Evolutionary conservation across 2,888 invertebrate genomes (phyloP).

Genomic region (Pachymerium ferrugineum): DNA sequence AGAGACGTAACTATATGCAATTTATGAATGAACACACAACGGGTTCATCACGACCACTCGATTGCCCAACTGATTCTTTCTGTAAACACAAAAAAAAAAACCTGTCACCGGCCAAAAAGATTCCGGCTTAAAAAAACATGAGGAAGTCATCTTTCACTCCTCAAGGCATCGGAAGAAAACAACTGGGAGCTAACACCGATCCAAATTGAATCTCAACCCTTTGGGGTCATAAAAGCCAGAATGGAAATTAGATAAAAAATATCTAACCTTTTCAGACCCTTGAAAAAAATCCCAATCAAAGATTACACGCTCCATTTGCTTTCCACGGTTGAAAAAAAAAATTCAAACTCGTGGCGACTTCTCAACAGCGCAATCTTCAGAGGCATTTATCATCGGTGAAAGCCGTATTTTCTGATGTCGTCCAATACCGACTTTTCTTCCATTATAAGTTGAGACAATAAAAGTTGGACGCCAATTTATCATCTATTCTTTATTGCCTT

Average conservation of each 20-base stretch:
- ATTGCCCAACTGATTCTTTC: not conserved
- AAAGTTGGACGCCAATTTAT: not conserved
- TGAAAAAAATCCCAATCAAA: too few species aligned
- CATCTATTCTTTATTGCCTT: constrained; percentile 5
- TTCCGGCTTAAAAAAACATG: not conserved
- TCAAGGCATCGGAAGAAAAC: not conserved
- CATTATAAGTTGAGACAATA: not conserved
- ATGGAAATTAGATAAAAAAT: too few species aligned
- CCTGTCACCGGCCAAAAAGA: not conserved
- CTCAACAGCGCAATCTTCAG: too few species aligned
- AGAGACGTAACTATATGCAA: constrained; percentile 4
- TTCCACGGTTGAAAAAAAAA: too few species aligned
- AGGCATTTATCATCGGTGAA: not conserved
- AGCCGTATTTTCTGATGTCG: not conserved
- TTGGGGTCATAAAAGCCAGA: too few species aligned
- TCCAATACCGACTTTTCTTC: not conserved
- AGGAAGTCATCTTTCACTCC: not conserved
- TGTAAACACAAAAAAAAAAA: not conserved
- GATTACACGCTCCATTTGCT: too few species aligned
- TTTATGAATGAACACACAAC: constrained; percentile 12
- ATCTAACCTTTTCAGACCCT: too few species aligned
- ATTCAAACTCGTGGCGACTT: too few species aligned
- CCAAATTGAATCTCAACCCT: too few species aligned
- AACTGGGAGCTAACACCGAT: too few species aligned
- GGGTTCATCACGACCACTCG: not conserved